These are phyloP conservation scores for Sterrhoptilus dennistouni DNA, from an alignment of 2,113 vertebrate genomes.

Conservation along the genomic window DNA sequence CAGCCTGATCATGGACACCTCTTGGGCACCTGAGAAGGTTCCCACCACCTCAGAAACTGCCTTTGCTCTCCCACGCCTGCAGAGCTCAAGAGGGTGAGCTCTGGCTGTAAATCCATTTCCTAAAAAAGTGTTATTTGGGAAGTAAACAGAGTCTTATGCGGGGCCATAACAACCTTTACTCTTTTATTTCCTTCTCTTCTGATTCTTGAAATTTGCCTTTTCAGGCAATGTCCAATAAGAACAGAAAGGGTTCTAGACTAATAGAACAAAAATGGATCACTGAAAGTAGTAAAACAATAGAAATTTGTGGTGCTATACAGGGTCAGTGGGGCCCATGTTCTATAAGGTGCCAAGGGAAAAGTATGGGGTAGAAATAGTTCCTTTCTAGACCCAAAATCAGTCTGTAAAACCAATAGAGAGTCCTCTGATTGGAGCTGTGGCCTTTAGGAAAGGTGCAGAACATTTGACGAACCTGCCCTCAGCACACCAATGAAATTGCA, in stretches of 20 bases:
- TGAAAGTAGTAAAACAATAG: background rate
- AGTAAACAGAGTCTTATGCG: background rate
- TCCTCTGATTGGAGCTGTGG: background rate
- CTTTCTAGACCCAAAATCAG: background rate
- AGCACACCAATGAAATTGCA: rapidly evolving
- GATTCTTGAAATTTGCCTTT: background rate
- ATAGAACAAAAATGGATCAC: background rate
- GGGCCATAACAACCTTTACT: background rate
- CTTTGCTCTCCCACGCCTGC: background rate
- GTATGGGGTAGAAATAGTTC: background rate
- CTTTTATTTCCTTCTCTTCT: background rate
- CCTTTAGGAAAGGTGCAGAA: background rate
- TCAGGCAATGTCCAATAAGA: background rate
- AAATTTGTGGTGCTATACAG: background rate
- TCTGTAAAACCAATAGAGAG: background rate
- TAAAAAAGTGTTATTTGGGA: background rate
- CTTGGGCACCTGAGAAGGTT: background rate
- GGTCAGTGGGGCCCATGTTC: rapidly evolving
- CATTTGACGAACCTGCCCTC: no score
- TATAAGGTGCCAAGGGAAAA: background rate
- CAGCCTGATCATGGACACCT: background rate
- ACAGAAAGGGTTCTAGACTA: background rate
- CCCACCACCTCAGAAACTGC: background rate
- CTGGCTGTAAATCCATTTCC: background rate
- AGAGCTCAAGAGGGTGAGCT: background rate